Evolutionary conservation across 2,888 invertebrate genomes (phyloP).

Genomic region (Meganola albula): DNA sequence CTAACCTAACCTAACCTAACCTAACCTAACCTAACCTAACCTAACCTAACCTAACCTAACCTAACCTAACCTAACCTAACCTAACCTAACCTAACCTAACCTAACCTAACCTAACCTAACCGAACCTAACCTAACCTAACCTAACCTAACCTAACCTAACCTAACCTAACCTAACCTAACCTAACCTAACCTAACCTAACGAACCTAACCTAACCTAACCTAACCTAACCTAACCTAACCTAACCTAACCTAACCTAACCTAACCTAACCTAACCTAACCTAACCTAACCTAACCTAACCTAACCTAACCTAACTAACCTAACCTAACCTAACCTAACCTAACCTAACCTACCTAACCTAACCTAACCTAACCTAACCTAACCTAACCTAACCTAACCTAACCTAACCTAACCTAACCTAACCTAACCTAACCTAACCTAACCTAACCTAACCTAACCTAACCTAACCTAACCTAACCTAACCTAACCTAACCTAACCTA

Average conservation of each 20-base stretch:
- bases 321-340: background rate
- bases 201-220: slow-evolving; percentile 12
- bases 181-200: slow-evolving; percentile 11
- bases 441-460: slow-evolving; percentile 4
- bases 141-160: background rate
- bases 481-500: slow-evolving; percentile 4
- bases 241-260: slow-evolving; percentile 15
- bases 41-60: background rate
- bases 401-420: slow-evolving; percentile 2
- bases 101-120: slow-evolving; percentile 1
- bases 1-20: slow-evolving; percentile 1
- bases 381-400: slow-evolving; percentile 3
- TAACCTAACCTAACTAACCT: slow-evolving; percentile 1
- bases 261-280: slow-evolving; percentile 13
- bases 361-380: background rate
- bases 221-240: slow-evolving; percentile 15
- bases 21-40: slow-evolving; percentile 1
- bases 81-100: slow-evolving; percentile 1
- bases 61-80: slow-evolving; percentile 1
- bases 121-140: slow-evolving; percentile 1
- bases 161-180: slow-evolving; percentile 7
- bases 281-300: slow-evolving; percentile 6
- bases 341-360: background rate
- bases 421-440: slow-evolving; percentile 4
- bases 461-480: slow-evolving; percentile 4